phyloP scores from a whole-genome alignment of 2,888 invertebrate genomes.

The Ochropacha duplaris region DNA sequence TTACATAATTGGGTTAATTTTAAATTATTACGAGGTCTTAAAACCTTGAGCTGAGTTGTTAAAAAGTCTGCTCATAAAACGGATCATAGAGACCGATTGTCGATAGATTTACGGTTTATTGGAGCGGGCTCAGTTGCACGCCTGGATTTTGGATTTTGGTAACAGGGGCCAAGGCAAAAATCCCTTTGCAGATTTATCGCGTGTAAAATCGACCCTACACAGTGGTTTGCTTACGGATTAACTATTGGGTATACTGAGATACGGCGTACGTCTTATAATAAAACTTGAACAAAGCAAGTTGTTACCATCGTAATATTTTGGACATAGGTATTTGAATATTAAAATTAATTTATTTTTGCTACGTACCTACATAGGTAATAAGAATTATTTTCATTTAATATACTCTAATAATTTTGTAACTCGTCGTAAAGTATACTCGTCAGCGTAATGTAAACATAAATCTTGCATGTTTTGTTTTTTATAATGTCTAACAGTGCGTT shows the following conservation, averaged over 20 bases:
- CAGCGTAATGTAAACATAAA: no score
- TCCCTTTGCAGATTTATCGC: conserved; percentile 48
- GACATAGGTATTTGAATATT: no score
- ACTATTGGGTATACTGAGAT: conserved; percentile 13
- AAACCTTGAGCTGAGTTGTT: conserved; percentile 43
- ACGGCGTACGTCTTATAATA: not conserved
- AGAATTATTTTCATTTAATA: no score
- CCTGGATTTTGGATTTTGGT: conserved; percentile 5
- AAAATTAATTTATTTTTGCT: no score
- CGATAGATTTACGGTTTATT: conserved; percentile 50
- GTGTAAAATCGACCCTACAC: conserved; percentile 59
- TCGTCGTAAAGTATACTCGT: no score
- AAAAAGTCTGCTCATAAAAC: conserved; percentile 58
- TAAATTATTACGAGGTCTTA: conserved; percentile 17
- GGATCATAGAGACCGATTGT: conserved; percentile 52
- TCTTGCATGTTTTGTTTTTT: no score
- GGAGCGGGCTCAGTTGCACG: conserved; percentile 27
- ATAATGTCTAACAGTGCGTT: no score
- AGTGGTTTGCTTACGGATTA: conserved; percentile 57
- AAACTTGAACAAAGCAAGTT: conserved; percentile 9
- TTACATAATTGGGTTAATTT: conserved; percentile 39
- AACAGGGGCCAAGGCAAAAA: not conserved
- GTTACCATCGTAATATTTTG: no score
- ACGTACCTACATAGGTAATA: no score
- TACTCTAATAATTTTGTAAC: no score